Base-by-base conservation (phyloP, 2,797 vertebrate species). In the Clarias fuscus region DNA sequence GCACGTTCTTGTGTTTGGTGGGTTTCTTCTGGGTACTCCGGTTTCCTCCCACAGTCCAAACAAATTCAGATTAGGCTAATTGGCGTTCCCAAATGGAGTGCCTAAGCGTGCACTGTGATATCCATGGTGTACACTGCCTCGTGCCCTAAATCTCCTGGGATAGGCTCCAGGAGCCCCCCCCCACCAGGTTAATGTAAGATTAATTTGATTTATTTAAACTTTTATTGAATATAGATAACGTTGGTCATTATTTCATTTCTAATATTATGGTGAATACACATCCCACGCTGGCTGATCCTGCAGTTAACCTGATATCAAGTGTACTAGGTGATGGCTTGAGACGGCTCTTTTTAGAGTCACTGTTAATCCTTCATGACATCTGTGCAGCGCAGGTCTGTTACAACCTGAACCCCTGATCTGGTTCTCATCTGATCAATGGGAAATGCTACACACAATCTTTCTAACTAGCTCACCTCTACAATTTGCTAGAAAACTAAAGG, bases 331-430 rank as follows among this genome's bases (percentile, higher is more conserved):
- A 53, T 64, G 37, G 53, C 27, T 72, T 72, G 68, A 48, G 40
- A 33, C 62, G 4, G 33, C 33, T 43, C 24, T 83, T 43, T 78
- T 53, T 24, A 64, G 75, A 87, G 53, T 43, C 7, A 33, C 81
- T 61, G 86, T 82, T 86, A 70, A 83, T 86, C 72, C 64, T 61
- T 14, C 27, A 59, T 82, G 70, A 56, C 53, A 58, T 78, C 64
- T 61, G 48, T 71, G 53, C 30, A 7, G 80, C 11, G 58, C 80
- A 70, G 33, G 30, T 83, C 17, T 43, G 56, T 79, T 61, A 85
- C 53, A 80, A 7, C 65, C 14, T 22, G 37, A 22, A 30, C 30
- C 59, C 62, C 3, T 13, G 7, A 30, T n/a, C 48, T 61, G 73
- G 20, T 62, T 33, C 59, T 5, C 58, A 33, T 33, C 33, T 33